Base-by-base conservation (phyloP, 2,797 vertebrate genomes). In the Enteromius anoplus region DNA sequence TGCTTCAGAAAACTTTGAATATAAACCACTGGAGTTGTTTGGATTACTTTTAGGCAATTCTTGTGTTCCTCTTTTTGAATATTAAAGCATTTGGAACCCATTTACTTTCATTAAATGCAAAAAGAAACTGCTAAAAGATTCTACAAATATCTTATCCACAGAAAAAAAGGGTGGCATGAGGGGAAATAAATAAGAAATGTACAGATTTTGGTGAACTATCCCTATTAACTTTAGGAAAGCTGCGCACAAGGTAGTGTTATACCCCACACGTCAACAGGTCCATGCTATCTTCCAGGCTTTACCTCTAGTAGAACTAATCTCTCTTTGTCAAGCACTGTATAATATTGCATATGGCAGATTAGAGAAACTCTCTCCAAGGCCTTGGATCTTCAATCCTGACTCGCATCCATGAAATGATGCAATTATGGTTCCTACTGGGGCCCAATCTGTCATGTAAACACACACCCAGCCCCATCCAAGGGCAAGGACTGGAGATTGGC, bases 401-500 rank as follows among this genome's bases (percentile, higher is more conserved):
- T 93, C 89, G 88, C 89, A 93, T 95, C 93, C 94, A 95, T 94
- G 93, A 94, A 95, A 94, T 95, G 93, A 95, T 95, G 94, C 93
- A 95, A 95, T 95, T 94, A 92, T 89, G 91, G 91, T 90, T 93
- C 94, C 94, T 90, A 93, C 95, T 94, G 94, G 90, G 95, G 90
- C 91, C 90, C 94, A 95, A 95, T 94, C 95, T 95, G 95, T 94
- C 93, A 93, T 91, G 91, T 93, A 93, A 93, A 93, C 92, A 93
- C 92, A 93, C 92, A 91, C 91, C 88, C 84, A 90, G 91, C 58
- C 91, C 90, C 91, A 85, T 86, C 75, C 79, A 85, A 84, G 75
- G 62, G 55, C 86, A 91, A 91, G 91, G 83, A 87, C 84, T 84
- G 89, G 87, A 90, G 90, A 91, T 78, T 86, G 88, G 85, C 84